These are phyloP conservation scores for Chrysotoxum bicinctum DNA, from an alignment of 2,888 invertebrate genomes.

Conservation along the genomic window DNA sequence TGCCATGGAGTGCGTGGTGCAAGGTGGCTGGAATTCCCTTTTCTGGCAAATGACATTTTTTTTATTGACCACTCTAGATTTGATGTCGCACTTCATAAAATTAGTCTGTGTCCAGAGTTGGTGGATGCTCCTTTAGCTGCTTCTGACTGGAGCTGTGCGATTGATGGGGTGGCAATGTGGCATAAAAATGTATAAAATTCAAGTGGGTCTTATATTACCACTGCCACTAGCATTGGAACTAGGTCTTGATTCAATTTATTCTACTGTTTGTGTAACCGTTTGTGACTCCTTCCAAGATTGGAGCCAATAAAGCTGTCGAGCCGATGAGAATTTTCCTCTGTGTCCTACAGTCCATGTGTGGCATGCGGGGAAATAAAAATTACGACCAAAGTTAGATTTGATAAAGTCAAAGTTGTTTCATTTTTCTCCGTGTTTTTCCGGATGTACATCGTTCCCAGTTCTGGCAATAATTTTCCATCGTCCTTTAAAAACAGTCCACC, in stretches of 20 bases:
- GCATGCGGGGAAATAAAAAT: conserved; percentile 59
- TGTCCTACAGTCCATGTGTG: conserved; percentile 36
- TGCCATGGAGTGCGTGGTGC: background rate
- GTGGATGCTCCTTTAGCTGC: conserved; percentile 60
- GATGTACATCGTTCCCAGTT: conserved; percentile 61
- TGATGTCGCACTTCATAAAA: conserved; percentile 72
- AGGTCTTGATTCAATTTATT: conserved; percentile 69
- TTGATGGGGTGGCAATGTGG: conserved; percentile 70
- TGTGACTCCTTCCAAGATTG: conserved; percentile 61
- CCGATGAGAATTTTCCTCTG: conserved; percentile 58
- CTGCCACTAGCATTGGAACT: conserved; percentile 55
- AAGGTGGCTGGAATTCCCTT: conserved; percentile 63
- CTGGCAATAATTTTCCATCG: conserved; percentile 43
- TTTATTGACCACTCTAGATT: conserved; percentile 72
- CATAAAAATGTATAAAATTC: conserved; percentile 72
- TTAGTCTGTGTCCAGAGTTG: conserved; percentile 68
- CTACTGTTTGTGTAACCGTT: conserved; percentile 67
- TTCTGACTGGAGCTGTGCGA: conserved; percentile 57
- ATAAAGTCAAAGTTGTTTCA: conserved; percentile 69
- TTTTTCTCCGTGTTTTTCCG: conserved; percentile 36
- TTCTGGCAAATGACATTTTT: conserved; percentile 68
- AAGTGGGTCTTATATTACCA: conserved; percentile 66
- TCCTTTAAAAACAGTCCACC: conserved; percentile 52
- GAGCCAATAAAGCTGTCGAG: conserved; percentile 69
- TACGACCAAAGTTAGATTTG: conserved; percentile 72